Percentiles rank a stretch among this genome's conserved stretches.
phyloP scores from a whole-genome alignment of 2,113 vertebrate genomes.

The Climacteris rufus region DNA sequence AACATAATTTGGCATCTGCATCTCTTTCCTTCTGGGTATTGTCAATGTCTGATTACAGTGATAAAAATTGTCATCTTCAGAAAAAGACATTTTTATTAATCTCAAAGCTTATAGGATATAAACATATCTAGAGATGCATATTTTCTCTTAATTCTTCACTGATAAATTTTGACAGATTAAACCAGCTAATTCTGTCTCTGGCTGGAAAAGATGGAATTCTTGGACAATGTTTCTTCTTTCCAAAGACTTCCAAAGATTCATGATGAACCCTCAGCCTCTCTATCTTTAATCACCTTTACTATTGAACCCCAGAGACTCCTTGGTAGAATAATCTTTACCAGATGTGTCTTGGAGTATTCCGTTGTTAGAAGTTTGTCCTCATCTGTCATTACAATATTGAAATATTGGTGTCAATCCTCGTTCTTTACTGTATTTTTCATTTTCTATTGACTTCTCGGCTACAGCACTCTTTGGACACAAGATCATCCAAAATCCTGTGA shows the following conservation, averaged over 20 bases:
- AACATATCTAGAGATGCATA: neutral
- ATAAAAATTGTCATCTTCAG: neutral
- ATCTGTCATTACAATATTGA: neutral
- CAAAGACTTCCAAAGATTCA: neutral
- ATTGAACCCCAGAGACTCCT: neutral
- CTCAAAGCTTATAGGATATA: neutral
- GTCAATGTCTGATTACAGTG: neutral
- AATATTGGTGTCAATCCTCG: neutral
- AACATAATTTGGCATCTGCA: neutral
- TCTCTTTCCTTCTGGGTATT: neutral
- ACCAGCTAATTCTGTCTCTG: neutral
- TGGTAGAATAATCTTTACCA: neutral
- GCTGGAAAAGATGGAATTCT: neutral
- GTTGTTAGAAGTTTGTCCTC: neutral
- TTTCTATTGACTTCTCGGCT: neutral
- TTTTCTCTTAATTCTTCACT: neutral
- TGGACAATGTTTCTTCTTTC: neutral
- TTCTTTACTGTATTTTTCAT: neutral
- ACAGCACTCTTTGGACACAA: neutral
- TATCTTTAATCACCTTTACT: neutral
- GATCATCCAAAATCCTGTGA: neutral
- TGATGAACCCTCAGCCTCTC: neutral
- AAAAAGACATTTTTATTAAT: neutral
- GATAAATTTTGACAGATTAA: neutral
- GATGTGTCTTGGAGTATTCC: neutral